phyloP scores from a whole-genome alignment of 2,888 invertebrate genomes.

The Cataglyphis rosenhaueri region DNA sequence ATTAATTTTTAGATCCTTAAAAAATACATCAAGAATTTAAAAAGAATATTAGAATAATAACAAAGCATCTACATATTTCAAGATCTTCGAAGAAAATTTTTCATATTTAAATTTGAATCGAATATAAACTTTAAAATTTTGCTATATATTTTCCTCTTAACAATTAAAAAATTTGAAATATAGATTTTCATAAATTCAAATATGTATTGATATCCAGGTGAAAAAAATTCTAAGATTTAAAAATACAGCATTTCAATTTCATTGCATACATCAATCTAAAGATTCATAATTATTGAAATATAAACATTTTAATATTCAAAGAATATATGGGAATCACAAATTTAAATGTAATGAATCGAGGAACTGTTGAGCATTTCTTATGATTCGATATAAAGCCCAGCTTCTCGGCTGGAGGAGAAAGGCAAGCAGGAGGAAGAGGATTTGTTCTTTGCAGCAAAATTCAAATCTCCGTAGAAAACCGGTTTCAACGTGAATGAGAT shows the following conservation, averaged over 20 bases:
- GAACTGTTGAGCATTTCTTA: constrained; percentile 67
- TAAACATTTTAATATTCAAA: background rate
- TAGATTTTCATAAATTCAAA: background rate
- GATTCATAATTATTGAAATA: background rate
- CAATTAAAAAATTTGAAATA: background rate
- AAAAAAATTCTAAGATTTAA: background rate
- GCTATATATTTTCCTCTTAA: background rate
- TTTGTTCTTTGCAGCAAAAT: constrained; percentile 75
- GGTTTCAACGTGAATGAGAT: constrained; percentile 61
- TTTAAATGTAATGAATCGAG: constrained; percentile 35
- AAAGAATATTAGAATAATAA: background rate
- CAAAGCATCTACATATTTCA: background rate
- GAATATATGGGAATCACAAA: background rate
- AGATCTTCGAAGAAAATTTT: background rate
- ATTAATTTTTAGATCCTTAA: background rate
- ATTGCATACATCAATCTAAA: background rate
- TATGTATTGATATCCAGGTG: background rate
- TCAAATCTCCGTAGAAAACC: constrained; percentile 76
- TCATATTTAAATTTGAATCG: no score
- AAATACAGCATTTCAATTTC: background rate
- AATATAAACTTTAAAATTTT: background rate
- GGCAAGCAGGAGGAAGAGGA: constrained; percentile 74
- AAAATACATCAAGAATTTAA: background rate
- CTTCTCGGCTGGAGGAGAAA: constrained; percentile 58
- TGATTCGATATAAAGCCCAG: constrained; percentile 59